Base-by-base conservation (phyloP, 2,113 vertebrate species). In the Brachyhypopomus gauderio region DNA sequence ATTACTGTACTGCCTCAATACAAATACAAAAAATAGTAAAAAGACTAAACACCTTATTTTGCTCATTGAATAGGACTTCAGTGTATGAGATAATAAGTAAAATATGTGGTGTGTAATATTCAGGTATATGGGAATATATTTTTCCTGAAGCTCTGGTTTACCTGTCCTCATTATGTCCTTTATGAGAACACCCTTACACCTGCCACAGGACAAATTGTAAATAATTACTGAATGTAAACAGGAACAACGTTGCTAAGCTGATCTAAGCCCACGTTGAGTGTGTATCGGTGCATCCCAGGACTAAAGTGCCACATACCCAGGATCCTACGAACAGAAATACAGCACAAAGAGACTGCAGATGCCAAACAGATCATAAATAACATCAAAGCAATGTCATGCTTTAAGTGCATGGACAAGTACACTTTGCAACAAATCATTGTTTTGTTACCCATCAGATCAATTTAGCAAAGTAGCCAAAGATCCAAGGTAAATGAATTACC, bases 81-180 rank as follows among this genome's bases (percentile, higher is more conserved):
- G 36, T 79, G 73, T 52, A 76, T 69, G 52, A 22, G 22, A 36
- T 45, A n/a, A 67, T 73, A 78, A 36, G 79, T n/a, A n/a, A n/a
- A n/a, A n/a, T n/a, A 70, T 82, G 30, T 30, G 30, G 30, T 30
- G 30, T 30, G 30, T 30, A 87, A 87, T 84, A 84, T 78, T 85
- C 60, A 78, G 80, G 82, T 79, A 60, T 86, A 87, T 88, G 80
- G 81, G 83, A 87, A 87, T 87, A 64, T 75, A 86, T 87, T 86
- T 83, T 78, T 80, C 80, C 67, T 79, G 80, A 76, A 80, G 80
- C 77, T 78, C 82, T 85, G 77, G 87, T 86, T 84, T 75, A 84
- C 75, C 71, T 83, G 84, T 87, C 82, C 91, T 93, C 91, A 92
- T 92, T 93, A 93, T 85, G 89, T 92, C 89, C 87, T 84, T 86